Evolutionary conservation across 1,140 invertebrate species (phyloP), one percentile per base, ranked within the genome.

Genomic region (Orchestia grillus): DNA sequence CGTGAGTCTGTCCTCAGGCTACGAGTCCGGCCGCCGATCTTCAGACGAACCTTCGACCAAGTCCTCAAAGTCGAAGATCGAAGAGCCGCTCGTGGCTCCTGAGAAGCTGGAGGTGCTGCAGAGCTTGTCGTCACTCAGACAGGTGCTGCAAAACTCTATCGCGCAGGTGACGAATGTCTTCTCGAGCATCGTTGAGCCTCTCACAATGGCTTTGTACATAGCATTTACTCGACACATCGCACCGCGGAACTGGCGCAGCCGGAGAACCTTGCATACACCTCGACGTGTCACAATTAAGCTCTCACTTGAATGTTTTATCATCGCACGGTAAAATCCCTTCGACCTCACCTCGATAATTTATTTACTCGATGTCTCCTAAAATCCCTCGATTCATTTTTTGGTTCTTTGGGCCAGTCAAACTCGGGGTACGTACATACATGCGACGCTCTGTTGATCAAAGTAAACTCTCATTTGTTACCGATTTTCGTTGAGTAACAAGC

Each of bases 61-160:
- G 36, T 44, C 92, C 23, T 44, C 88, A 0, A 91, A 91, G 44
- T 91, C 88, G 88, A 91, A 43, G 88, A 43, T 91, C 0, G 88
- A 91, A 42, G 88, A 91, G 41, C 88, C 88, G 41, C 41, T 91
- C 3, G 88, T 91, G 15, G 6, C 88, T 42, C 88, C 88, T 11
- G 88, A 91, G 88, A 91, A 91, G 44, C 44, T 42, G 41, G 88
- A 91, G 88, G 88, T 91, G 41, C 44, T 91, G 19, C 41, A 91
- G 41, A 91, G 88, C 28, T 91, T 91, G 88, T 91, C 88, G 15
- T 91, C 88, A 28, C 88, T 91, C 41, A 91, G 88, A 91, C 88
- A 91, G 88, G 88, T 91, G 88, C 88, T 91, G 44, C 88, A 91
- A 91, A 91, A 91, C 88, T 91, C 88, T 91, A 91, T 91, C 88